phyloP scores from a whole-genome alignment of 2,797 vertebrate species.

The Malacoctenus gilli region DNA sequence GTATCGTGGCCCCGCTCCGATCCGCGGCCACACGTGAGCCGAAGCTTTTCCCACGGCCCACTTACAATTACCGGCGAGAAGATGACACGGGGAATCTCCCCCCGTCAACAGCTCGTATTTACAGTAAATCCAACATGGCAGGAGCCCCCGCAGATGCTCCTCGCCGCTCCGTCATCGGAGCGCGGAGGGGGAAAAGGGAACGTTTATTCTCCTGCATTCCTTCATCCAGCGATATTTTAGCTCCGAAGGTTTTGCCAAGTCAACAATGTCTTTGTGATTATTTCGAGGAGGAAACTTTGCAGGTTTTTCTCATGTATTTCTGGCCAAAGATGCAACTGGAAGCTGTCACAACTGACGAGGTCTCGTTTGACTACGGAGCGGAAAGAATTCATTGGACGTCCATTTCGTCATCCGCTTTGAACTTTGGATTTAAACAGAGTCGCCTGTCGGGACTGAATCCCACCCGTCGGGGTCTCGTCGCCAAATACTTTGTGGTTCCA shows the following conservation, averaged over 20 bases:
- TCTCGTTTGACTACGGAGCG: no score
- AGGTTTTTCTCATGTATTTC: no score
- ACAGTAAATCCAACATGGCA: conserved; percentile 27
- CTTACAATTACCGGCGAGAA: conserved; percentile 18
- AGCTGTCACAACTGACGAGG: no score
- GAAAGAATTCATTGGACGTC: background rate
- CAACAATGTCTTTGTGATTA: no score
- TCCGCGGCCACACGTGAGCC: background rate
- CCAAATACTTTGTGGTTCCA: background rate
- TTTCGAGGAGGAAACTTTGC: no score
- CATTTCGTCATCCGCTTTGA: background rate
- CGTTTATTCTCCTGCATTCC: no score
- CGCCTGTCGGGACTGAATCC: background rate
- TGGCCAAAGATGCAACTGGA: no score
- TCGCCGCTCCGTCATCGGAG: conserved; percentile 10
- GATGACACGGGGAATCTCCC: conserved; percentile 31
- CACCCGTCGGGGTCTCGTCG: background rate
- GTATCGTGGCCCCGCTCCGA: conserved; percentile 7
- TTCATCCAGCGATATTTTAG: no score
- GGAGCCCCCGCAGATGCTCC: conserved; percentile 12
- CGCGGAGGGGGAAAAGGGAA: background rate
- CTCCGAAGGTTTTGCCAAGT: no score
- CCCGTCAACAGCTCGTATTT: conserved; percentile 44
- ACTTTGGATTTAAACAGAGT: no score
- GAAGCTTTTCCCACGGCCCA: conserved; percentile 35